Evolutionary conservation across 2,113 vertebrate genomes (phyloP).

Genomic region (Boulengeromyrus knoepffleri): DNA sequence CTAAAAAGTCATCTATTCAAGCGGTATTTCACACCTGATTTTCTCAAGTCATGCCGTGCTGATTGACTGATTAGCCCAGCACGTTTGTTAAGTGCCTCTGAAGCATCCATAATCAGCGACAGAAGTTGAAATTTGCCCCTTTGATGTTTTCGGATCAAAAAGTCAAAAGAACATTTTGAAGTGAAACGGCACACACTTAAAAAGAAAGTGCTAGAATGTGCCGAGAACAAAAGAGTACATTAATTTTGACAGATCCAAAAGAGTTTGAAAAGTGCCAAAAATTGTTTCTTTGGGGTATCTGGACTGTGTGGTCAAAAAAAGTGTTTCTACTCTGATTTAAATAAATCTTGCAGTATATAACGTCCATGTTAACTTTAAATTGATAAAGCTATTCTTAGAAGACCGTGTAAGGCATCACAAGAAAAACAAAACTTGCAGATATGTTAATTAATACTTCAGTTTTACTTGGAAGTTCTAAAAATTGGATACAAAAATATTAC

Average conservation of each 20-base stretch:
- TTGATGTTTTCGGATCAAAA: neutral
- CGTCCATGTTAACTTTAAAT: neutral
- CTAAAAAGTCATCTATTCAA: neutral
- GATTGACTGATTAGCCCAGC: neutral
- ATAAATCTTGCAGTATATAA: neutral
- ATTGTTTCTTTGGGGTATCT: neutral
- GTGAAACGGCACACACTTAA: neutral
- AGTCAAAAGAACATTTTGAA: constrained; percentile 2
- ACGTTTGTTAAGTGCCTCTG: neutral
- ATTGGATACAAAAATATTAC: neutral
- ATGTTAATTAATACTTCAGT: neutral
- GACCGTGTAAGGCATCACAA: neutral
- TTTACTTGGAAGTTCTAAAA: neutral
- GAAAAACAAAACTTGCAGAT: neutral
- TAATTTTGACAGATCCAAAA: neutral
- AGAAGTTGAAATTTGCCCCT: neutral
- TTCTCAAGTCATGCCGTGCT: neutral
- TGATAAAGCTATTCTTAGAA: neutral
- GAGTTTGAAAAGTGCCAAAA: neutral
- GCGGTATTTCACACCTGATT: neutral
- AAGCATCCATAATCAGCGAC: constrained; percentile 3
- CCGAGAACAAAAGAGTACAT: neutral
- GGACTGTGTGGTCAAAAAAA: neutral
- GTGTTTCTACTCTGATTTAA: neutral
- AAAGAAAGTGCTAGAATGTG: neutral